Base-by-base conservation (phyloP, 2,113 vertebrate genomes). In the Rhinopomastus cyanomelas region DNA sequence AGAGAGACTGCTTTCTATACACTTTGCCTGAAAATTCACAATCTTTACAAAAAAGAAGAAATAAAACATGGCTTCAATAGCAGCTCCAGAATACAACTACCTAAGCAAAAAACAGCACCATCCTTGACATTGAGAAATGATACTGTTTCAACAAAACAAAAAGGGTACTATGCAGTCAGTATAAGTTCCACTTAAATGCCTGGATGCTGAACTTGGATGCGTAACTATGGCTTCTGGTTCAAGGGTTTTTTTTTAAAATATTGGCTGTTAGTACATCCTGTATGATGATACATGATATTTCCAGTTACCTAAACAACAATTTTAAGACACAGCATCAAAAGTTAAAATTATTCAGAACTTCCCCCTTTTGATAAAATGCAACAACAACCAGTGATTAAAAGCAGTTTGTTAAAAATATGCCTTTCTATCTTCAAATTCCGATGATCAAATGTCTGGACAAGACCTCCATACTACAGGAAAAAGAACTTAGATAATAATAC, bases 161-260 rank as follows among this genome's bases (percentile, higher is more conserved):
- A 80, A 83, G 48, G 67, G 71, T 51, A 85, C 64, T 74, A 93
- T 36, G 32, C 20, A 92, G 46, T 73, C 79, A 90, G 92, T 87
- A 96, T 95, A 84, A 95, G 91, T 94, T 96, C 95, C 93, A 86
- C 57, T 59, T 93, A 96, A 94, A 56, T 78, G 78, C 32, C 93
- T 95, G 88, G 81, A 90, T 88, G 89, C 81, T 92, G 34, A 87
- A 94, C 85, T 12, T 42, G 82, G 75, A 27, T 93, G 83, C 65
- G 44, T 94, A 73, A 78, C 66, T 32, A 22, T 13, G 51, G 60
- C 34, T 94, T 87, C 68, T 81, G 74, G 69, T 72, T 26, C 73
- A 67, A 93, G 64, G 13, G n/a, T n/a, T n/a, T n/a, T 48, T 49
- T 90, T 86, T 95, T 89, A 53, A 72, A 77, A 42, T 75, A 90